A percentile compares a stretch with the other conserved stretches of the same genome.
Conservation (phyloP, 2,888 invertebrate species). For the Drosophila demipolita region DNA sequence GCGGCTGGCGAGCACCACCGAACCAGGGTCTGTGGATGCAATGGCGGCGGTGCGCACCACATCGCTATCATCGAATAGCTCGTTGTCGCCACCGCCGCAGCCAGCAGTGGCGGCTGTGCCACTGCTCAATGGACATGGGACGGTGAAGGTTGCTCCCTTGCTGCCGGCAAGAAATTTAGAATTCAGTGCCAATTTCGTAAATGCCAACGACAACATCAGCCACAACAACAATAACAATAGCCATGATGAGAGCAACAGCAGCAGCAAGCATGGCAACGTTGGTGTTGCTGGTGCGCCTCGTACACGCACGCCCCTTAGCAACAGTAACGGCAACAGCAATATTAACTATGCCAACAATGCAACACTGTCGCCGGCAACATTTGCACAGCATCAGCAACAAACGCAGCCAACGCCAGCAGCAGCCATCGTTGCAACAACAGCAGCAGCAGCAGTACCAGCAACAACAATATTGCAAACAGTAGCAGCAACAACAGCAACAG, state of each 20-base stretch:
- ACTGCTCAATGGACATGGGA: constrained; percentile 33
- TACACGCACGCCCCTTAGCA: constrained; percentile 66
- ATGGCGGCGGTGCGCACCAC: constrained; percentile 63
- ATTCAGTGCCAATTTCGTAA: constrained; percentile 64
- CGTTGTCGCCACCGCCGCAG: constrained; percentile 72
- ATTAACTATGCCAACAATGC: constrained; percentile 64
- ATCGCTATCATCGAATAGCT: constrained; percentile 79
- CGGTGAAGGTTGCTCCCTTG: constrained; percentile 12
- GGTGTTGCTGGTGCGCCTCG: constrained; percentile 49
- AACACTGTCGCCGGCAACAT: constrained; percentile 67
- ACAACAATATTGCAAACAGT: constrained; percentile 21
- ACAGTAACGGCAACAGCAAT: constrained; percentile 52
- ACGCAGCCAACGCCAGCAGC: constrained; percentile 65
- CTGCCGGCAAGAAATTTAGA: constrained; percentile 43
- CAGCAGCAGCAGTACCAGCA: constrained; percentile 39
- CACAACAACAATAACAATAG: constrained; percentile 46
- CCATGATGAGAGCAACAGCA: constrained; percentile 37
- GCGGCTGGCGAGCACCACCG: constrained; percentile 89
- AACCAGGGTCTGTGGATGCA: constrained; percentile 56
- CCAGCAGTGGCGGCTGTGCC: constrained; percentile 4
- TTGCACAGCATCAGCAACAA: constrained; percentile 75
- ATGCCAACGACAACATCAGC: constrained; percentile 56
- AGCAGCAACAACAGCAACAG: constrained; percentile 20
- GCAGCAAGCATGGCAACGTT: constrained; percentile 39
- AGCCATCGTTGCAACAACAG: constrained; percentile 36